Evolutionary conservation across 30 jellyfish, hydroid and myxozoan genomes (phyloP), one percentile per base, ranked within the genome.

Genomic region (Aurelia sp.): DNA sequence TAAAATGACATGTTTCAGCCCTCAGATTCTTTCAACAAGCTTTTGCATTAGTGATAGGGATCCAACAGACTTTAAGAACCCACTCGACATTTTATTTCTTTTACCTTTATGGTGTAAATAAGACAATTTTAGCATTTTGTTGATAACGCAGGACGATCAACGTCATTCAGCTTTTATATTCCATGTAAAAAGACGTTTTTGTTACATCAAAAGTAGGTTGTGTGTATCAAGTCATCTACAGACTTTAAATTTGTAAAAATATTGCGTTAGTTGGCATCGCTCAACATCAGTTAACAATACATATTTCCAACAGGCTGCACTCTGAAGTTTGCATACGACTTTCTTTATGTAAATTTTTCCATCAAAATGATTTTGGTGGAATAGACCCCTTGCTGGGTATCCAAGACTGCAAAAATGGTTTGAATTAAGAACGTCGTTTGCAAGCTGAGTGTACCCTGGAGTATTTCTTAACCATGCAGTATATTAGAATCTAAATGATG

Each of bases 61-160:
- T 44, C 16, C 8, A 9, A 44, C 55, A 44, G 55, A 44, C 55
- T 44, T 44, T 44, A 44, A 72, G 50, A 9, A 17, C 16, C 21
- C 35, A 3, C 64, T 48, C 18, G 44, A 17, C 19, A 22, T 31
- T 21, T 22, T 22, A 30, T 38, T 73, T 19, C 41, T 24, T 73
- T 73, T 16, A 35, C 81, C 55, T 44, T 44, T 44, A 51, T 55
- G 41, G 11, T 84, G 93, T 84, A 84, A 84, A 84, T 84, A 84
- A 19, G 55, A 63, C 58, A 84, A 70, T 41, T 67, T n/a, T 63
- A 22, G 70, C 70, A 44, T 44, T 81, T 52, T 84, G 93, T 84
- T 84, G 93, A 72, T 71, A 84, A 77, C 93, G 93, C 93, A 51
- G 93, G 93, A 18, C 93, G 82, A 84, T 84, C 93, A 84, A 84